Conservation (phyloP, 2,888 invertebrate species). For the Apotomis turbidana region DNA sequence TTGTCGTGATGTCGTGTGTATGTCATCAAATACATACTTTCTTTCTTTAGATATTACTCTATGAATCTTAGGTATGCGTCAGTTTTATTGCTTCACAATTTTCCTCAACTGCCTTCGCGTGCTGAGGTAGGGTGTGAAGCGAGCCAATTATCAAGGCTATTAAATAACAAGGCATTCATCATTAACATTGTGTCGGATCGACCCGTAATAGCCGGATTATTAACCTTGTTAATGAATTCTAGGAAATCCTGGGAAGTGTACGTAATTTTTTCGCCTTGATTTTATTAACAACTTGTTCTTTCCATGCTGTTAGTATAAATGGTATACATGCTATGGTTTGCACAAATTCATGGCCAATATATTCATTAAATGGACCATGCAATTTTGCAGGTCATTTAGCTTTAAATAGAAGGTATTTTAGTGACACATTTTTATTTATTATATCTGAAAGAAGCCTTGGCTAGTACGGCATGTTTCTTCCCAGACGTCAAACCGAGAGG, state of each 20-base stretch:
- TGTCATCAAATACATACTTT: no score
- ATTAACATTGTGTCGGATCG: constrained; percentile 20
- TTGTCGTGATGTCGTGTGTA: no score
- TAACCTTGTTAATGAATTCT: constrained; percentile 10
- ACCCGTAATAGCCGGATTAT: constrained; percentile 15
- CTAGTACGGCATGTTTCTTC: no score
- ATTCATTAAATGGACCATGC: no score
- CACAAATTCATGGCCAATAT: no score
- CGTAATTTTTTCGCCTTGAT: neutral
- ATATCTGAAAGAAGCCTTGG: no score
- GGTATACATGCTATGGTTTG: no score
- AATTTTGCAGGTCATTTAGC: no score
- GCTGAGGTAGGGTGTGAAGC: constrained; percentile 24
- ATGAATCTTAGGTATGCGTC: neutral
- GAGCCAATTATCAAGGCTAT: constrained; percentile 24
- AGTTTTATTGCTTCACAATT: constrained; percentile 2
- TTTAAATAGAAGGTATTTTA: no score
- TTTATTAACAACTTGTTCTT: neutral
- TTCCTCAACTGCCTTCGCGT: constrained; percentile 18
- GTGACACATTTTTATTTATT: no score
- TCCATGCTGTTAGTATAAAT: no score
- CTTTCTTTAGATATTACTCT: neutral
- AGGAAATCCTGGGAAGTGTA: neutral
- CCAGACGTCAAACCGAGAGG: no score
- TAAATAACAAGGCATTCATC: constrained; percentile 24